A percentile compares a stretch with the other conserved stretches of the same genome.
Evolutionary conservation across 2,113 vertebrate species (phyloP).

Genomic region (Prunella himalayana): DNA sequence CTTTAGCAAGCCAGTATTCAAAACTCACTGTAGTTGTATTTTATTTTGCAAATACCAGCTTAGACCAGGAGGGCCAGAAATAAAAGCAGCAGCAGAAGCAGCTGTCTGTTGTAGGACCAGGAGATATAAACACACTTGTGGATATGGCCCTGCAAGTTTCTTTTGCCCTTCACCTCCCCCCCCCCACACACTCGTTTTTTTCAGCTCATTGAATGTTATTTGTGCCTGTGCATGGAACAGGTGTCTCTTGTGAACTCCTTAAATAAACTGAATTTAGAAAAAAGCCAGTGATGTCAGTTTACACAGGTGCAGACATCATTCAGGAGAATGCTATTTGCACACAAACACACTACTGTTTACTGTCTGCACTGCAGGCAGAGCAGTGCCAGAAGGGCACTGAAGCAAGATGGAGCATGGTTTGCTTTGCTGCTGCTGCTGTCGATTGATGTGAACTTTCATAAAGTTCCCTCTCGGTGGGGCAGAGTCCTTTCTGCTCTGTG

Average conservation of each 20-base stretch:
- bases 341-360: slow-evolving; percentile 63
- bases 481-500: not conserved
- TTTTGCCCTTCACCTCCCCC: not conserved
- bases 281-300: slow-evolving; percentile 62
- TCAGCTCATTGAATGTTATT: slow-evolving; percentile 16
- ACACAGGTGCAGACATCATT: slow-evolving; percentile 72
- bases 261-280: slow-evolving; percentile 52
- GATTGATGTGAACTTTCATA: slow-evolving; percentile 39
- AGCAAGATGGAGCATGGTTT: slow-evolving; percentile 44
- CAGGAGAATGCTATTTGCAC: slow-evolving; percentile 66
- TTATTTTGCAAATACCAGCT: not conserved
- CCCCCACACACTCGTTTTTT: not conserved
- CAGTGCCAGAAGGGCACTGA: slow-evolving; percentile 59
- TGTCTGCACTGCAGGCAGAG: slow-evolving; percentile 50
- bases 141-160: not conserved
- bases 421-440: slow-evolving; percentile 36
- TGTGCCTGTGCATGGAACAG: slow-evolving; percentile 50
- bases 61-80: not conserved
- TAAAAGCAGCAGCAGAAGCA: not conserved
- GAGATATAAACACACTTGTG: not conserved
- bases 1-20: not conserved
- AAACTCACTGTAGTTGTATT: not conserved
- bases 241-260: slow-evolving; percentile 66
- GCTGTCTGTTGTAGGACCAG: not conserved
- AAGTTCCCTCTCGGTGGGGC: not conserved